phyloP scores from a whole-genome alignment of 2,113 vertebrate species.

The Peromyscus polionotus region DNA sequence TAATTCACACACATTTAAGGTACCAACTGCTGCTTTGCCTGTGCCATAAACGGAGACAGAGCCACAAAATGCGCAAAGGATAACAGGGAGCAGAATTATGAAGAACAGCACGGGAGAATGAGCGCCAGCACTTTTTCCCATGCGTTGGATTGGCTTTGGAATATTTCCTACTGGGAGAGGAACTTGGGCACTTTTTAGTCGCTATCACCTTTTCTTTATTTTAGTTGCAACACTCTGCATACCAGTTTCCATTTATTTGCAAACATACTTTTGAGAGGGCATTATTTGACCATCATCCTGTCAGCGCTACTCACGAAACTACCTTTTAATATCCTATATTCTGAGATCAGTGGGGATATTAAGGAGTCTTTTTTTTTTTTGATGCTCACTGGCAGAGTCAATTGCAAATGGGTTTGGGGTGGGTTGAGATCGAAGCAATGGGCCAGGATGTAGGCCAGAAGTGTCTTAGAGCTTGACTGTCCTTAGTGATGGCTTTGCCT shows the following conservation, averaged over 20 bases:
- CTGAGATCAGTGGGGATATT: no score
- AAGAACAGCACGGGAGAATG: neutral
- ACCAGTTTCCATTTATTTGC: neutral
- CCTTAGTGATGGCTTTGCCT: neutral
- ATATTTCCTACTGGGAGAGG: neutral
- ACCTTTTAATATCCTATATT: neutral
- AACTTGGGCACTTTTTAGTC: neutral
- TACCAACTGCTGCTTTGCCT: neutral
- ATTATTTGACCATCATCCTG: neutral
- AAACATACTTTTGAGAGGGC: neutral
- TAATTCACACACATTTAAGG: conserved; percentile 10
- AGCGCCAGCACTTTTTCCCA: neutral
- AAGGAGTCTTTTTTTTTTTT: no score
- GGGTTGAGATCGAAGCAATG: neutral
- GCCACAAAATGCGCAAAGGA: rapidly evolving
- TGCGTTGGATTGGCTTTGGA: neutral
- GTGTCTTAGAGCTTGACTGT: neutral
- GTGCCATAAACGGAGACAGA: neutral
- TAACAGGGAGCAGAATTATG: neutral
- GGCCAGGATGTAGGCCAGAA: neutral
- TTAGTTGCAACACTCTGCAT: neutral
- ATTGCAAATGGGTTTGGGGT: no score
- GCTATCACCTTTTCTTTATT: neutral
- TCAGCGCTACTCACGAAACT: neutral
- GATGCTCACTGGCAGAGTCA: neutral